phyloP scores from a whole-genome alignment of 2,113 vertebrate species.

The Limanda limanda region DNA sequence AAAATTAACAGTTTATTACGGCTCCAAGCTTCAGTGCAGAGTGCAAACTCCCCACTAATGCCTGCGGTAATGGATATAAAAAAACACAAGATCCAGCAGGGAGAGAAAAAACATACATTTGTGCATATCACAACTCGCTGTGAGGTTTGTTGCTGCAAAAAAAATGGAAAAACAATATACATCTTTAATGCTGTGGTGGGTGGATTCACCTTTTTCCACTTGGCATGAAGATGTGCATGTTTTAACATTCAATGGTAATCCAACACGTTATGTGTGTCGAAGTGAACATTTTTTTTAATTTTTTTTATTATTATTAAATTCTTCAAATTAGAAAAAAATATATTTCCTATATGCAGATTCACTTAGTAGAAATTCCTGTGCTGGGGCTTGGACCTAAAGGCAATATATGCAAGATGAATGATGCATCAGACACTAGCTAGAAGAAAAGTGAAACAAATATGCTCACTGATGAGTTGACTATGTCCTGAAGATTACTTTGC shows the following conservation, averaged over 20 bases:
- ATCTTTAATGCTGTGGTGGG: constrained; percentile 54
- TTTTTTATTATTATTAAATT: too few species aligned
- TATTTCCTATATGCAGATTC: too few species aligned
- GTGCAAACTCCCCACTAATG: constrained; percentile 75
- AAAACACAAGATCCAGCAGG: constrained; percentile 61
- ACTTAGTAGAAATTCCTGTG: background rate
- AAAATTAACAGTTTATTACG: constrained; percentile 75
- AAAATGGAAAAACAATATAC: constrained; percentile 58
- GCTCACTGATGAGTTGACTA: background rate
- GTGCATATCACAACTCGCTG: constrained; percentile 53
- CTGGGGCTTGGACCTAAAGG: too few species aligned
- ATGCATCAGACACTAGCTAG: background rate
- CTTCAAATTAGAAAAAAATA: too few species aligned
- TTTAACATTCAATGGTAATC: background rate
- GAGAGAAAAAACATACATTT: constrained; percentile 65
- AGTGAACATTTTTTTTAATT: background rate
- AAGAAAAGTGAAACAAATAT: background rate
- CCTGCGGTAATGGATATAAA: constrained; percentile 71
- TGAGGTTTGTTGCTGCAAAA: constrained; percentile 54
- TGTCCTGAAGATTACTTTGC: background rate
- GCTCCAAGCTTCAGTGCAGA: constrained; percentile 63
- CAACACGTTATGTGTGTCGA: too few species aligned
- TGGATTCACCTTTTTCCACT: constrained; percentile 48
- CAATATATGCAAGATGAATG: background rate
- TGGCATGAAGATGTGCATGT: constrained; percentile 18